A percentile compares a stretch with the other conserved stretches of the same genome.
phyloP scores from a whole-genome alignment of 2,888 invertebrate species.

The Cephus sareptanus region DNA sequence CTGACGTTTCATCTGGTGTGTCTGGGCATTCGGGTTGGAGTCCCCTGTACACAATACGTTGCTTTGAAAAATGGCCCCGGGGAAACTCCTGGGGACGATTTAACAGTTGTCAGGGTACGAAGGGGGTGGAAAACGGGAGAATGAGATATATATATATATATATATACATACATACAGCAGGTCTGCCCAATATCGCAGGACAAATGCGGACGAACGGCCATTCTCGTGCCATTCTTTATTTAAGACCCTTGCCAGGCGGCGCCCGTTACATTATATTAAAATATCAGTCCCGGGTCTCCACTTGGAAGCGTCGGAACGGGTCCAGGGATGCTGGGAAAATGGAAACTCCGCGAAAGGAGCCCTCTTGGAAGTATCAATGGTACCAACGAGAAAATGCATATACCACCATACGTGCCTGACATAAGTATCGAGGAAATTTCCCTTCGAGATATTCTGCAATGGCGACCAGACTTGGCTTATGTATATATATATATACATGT shows the following conservation, averaged over 20 bases:
- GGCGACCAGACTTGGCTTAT: not conserved
- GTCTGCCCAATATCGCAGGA: conserved; percentile 11
- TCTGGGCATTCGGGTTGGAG: not conserved
- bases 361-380: not conserved
- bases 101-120: conserved; percentile 10
- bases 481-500: no score
- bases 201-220: conserved; percentile 3
- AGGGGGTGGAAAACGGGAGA: conserved; percentile 3
- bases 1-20: not conserved
- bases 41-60: conserved; percentile 1
- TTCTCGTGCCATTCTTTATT: conserved; percentile 13
- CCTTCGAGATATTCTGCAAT: not conserved
- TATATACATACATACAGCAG: not conserved
- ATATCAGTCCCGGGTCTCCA: conserved; percentile 10
- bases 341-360: not conserved
- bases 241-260: conserved; percentile 18
- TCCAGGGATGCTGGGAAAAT: not conserved
- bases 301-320: not conserved
- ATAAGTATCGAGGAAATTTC: not conserved
- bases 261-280: conserved; percentile 20
- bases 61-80: not conserved
- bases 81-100: not conserved
- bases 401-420: not conserved
- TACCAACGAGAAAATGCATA: not conserved
- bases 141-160: not conserved